A percentile compares a stretch with the other conserved stretches of the same genome.
Evolutionary conservation across 2,113 vertebrate species (phyloP).

Genomic region (Nestor notabilis): DNA sequence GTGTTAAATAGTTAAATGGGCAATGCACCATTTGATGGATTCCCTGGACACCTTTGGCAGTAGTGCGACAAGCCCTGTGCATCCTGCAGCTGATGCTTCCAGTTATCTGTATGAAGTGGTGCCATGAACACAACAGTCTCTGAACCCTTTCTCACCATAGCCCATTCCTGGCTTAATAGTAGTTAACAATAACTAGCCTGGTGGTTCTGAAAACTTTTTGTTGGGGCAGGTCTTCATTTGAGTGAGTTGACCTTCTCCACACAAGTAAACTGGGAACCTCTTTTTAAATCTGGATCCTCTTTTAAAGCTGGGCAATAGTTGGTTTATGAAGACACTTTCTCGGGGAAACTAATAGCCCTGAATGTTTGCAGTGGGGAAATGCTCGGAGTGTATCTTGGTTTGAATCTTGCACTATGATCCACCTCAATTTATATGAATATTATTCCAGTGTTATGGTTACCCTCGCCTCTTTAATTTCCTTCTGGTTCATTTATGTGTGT

Average conservation of each 20-base stretch:
- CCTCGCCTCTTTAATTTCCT: not conserved
- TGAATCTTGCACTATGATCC: not conserved
- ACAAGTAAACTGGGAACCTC: not conserved
- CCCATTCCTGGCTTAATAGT: not conserved
- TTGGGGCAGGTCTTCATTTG: not conserved
- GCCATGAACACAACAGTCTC: fast-evolving
- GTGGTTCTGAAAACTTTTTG: not conserved
- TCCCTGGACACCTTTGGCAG: not conserved
- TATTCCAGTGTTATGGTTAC: not conserved
- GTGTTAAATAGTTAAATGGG: not conserved
- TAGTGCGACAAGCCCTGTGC: not conserved
- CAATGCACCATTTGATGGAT: not conserved
- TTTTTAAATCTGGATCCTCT: not conserved
- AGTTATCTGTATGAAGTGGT: not conserved
- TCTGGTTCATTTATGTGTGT: not conserved
- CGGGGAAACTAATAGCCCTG: not conserved
- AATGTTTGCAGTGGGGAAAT: not conserved
- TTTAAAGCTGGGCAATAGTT: not conserved
- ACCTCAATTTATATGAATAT: not conserved
- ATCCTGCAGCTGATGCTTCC: not conserved
- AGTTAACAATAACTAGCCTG: not conserved
- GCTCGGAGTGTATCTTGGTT: not conserved
- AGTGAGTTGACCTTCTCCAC: not conserved
- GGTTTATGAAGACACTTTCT: not conserved
- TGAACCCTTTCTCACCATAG: not conserved